phyloP scores from a whole-genome alignment of 2,113 vertebrate genomes.

The Scomber scombrus region DNA sequence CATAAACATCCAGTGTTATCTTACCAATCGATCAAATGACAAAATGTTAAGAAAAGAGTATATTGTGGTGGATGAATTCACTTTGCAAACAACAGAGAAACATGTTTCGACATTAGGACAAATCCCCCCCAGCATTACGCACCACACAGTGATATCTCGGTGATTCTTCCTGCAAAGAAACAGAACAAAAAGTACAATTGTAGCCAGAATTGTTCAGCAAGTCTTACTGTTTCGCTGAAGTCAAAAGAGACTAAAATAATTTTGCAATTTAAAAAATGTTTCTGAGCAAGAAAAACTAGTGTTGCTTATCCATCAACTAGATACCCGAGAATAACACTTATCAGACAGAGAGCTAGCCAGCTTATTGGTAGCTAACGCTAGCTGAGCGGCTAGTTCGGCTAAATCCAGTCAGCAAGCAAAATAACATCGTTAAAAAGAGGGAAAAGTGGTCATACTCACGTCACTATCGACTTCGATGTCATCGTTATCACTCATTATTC shows the following conservation, averaged over 20 bases:
- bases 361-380: conserved; percentile 67
- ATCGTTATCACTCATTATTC: conserved; percentile 99
- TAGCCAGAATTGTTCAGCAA: conserved; percentile 71
- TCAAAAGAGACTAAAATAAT: conserved; percentile 30
- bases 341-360: conserved; percentile 53
- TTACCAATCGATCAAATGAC: conserved; percentile 4
- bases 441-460: conserved; percentile 87
- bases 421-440: conserved; percentile 37
- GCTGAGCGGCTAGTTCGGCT: conserved; percentile 71
- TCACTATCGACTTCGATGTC: conserved; percentile 99
- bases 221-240: conserved; percentile 51
- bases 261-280: not conserved
- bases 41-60: not conserved
- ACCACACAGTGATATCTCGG: conserved; percentile 85
- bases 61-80: conserved; percentile 22
- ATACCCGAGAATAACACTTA: conserved; percentile 41
- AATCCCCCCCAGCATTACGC: conserved; percentile 81
- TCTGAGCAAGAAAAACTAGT: conserved; percentile 1
- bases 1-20: not conserved
- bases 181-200: conserved; percentile 85
- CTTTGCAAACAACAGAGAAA: conserved; percentile 43
- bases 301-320: conserved; percentile 9
- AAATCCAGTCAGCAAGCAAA: conserved; percentile 44
- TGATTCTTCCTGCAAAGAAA: conserved; percentile 86
- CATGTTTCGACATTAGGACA: conserved; percentile 60